Percentiles rank a stretch among this genome's conserved stretches.
Conservation (phyloP, 2,888 invertebrate species). For the Sipha maydis region DNA sequence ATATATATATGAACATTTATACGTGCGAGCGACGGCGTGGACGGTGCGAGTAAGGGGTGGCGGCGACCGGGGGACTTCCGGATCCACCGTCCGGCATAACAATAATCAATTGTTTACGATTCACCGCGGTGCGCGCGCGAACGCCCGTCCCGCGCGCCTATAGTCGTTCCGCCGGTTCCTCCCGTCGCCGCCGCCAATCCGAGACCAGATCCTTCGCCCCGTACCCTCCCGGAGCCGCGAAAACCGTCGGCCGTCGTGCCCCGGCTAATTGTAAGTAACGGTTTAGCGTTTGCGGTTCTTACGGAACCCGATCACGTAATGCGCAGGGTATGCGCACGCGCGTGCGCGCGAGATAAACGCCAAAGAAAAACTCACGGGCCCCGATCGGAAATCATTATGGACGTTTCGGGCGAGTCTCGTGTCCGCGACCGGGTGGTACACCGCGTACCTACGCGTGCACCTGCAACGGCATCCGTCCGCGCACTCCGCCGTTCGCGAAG, state of each 20-base stretch:
- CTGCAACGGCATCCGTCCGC: neutral
- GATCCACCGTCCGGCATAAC: conserved; percentile 58
- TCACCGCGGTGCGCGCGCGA: conserved; percentile 13
- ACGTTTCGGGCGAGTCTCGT: conserved; percentile 17
- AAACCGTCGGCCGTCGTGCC: neutral
- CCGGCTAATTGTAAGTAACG: conserved; percentile 55
- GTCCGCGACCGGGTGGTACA: neutral
- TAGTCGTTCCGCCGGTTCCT: neutral
- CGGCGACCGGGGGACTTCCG: conserved; percentile 25
- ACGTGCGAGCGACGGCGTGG: neutral
- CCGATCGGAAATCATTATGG: conserved; percentile 54
- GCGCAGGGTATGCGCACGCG: neutral
- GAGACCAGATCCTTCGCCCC: neutral
- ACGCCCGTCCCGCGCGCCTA: neutral
- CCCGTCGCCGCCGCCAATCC: neutral
- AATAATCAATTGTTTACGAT: conserved; percentile 55
- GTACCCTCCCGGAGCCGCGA: neutral
- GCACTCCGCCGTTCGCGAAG: conserved; percentile 1
- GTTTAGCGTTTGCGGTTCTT: conserved; percentile 31
- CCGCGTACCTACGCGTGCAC: too few relatives aligned
- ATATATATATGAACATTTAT: too few relatives aligned
- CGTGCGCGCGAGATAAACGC: neutral
- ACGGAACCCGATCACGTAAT: conserved; percentile 50
- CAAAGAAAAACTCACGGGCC: conserved; percentile 1
- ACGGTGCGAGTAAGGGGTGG: neutral